A percentile compares a stretch with the other conserved stretches of the same genome.
These are phyloP conservation scores for Solea senegalensis DNA, from an alignment of 2,113 vertebrate species.

Conservation along the genomic window DNA sequence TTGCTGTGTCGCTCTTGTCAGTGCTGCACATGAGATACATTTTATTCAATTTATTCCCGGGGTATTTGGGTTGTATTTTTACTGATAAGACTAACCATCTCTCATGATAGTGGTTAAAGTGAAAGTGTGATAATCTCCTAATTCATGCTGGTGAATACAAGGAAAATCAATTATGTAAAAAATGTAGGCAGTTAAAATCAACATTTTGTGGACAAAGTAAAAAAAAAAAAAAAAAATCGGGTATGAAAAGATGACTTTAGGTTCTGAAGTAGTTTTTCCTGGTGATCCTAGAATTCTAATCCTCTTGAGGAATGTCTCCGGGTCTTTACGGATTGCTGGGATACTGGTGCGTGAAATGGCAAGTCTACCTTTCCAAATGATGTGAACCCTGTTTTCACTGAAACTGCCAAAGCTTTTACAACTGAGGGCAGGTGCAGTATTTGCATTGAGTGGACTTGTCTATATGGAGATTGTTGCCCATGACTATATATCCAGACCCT, in stretches of 20 bases:
- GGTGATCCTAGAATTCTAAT: slow-evolving; percentile 81
- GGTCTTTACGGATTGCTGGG: slow-evolving; percentile 81
- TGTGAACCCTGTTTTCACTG: slow-evolving; percentile 74
- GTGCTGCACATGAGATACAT: slow-evolving; percentile 13
- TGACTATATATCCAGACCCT: slow-evolving; percentile 40
- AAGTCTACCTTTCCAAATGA: slow-evolving; percentile 82
- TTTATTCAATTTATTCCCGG: slow-evolving; percentile 33
- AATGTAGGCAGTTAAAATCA: slow-evolving; percentile 12
- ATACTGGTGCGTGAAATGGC: slow-evolving; percentile 83
- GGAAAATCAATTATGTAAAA: background rate
- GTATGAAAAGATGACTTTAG: slow-evolving; percentile 55
- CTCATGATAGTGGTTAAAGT: background rate
- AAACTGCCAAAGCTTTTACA: slow-evolving; percentile 75
- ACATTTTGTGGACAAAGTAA: slow-evolving; percentile 1
- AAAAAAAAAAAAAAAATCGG: slow-evolving; percentile 23
- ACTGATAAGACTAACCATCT: background rate
- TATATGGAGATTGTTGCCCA: slow-evolving; percentile 46
- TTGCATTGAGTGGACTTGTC: slow-evolving; percentile 74
- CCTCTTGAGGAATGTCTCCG: slow-evolving; percentile 79
- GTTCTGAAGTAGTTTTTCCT: slow-evolving; percentile 68
- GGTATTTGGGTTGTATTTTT: slow-evolving; percentile 20
- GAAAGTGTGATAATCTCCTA: background rate
- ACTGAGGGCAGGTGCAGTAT: slow-evolving; percentile 71
- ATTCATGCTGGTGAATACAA: background rate
- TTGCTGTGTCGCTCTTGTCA: slow-evolving; percentile 33